These are phyloP conservation scores for Melipona bicolor DNA, from an alignment of 2,888 invertebrate genomes.

Conservation along the genomic window DNA sequence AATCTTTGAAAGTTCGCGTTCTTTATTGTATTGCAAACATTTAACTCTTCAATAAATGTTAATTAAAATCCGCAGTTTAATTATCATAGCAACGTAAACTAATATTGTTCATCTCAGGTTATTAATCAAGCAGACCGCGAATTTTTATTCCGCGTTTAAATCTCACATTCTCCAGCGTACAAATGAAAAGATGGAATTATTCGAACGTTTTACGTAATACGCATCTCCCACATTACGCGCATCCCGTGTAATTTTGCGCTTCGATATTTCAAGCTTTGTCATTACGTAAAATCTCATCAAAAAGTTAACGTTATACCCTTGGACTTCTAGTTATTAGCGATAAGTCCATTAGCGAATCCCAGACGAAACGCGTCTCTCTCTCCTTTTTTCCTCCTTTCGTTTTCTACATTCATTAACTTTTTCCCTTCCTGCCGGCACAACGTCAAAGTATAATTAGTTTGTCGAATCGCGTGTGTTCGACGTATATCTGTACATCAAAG, in stretches of 20 bases:
- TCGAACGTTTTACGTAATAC: no score
- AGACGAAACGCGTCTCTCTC: background rate
- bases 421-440: background rate
- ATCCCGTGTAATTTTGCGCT: no score
- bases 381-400: background rate
- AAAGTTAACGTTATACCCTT: background rate
- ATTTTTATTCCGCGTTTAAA: no score
- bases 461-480: background rate
- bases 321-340: background rate
- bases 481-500: background rate
- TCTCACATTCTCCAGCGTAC: no score
- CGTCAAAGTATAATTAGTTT: background rate
- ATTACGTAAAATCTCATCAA: no score
- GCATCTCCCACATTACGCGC: no score
- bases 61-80: no score
- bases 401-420: background rate
- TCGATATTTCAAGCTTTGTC: no score
- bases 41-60: no score
- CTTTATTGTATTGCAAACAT: no score
- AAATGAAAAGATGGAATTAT: no score
- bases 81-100: background rate
- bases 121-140: background rate
- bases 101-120: background rate
- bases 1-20: no score
- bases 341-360: background rate